A percentile compares a stretch with the other conserved stretches of the same genome.
phyloP scores from a whole-genome alignment of 2,797 vertebrate species.

The Vultur gryphus region DNA sequence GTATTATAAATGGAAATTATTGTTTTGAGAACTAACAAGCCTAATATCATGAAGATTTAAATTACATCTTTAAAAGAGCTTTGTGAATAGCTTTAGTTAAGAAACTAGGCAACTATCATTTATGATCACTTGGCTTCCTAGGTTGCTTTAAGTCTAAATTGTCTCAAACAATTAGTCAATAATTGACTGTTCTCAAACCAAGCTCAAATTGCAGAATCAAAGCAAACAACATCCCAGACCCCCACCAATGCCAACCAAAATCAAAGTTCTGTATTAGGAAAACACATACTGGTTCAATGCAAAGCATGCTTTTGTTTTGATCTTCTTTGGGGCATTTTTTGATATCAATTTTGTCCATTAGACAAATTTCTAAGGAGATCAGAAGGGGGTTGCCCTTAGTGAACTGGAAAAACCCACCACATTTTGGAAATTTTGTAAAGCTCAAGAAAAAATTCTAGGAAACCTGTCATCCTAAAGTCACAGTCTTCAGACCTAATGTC shows the following conservation, averaged over 20 bases:
- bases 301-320: neutral
- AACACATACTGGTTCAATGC: neutral
- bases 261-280: neutral
- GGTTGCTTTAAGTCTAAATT: neutral
- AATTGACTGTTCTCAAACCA: neutral
- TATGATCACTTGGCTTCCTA: neutral
- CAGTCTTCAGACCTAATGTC: neutral
- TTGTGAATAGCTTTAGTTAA: neutral
- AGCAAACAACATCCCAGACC: neutral
- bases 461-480: neutral
- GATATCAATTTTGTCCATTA: neutral
- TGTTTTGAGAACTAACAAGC: neutral
- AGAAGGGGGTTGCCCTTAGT: neutral
- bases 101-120: neutral
- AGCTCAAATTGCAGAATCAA: neutral
- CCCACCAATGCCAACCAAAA: neutral
- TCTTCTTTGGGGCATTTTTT: neutral
- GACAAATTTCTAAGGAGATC: neutral
- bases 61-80: neutral
- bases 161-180: neutral
- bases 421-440: neutral
- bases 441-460: neutral
- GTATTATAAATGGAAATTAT: neutral
- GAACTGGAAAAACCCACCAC: neutral
- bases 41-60: neutral